Base-by-base conservation (phyloP, 1,140 invertebrate genomes). In the Eriosoma lanigerum region DNA sequence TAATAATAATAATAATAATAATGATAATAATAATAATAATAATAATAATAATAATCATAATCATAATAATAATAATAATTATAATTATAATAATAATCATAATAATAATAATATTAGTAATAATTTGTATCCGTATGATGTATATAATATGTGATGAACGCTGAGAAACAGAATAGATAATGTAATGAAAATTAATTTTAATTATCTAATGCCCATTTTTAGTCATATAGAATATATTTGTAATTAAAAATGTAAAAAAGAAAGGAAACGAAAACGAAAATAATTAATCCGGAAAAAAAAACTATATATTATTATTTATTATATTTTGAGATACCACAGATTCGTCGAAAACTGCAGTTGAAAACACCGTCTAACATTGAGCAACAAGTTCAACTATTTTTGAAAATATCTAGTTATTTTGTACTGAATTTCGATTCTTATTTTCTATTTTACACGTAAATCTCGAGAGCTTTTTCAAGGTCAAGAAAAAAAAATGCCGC, bases 341-440 rank as follows among this genome's bases (percentile, higher is more conserved):
- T 46, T 29, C 29, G 52, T 75, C 32, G 52, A 75, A 54, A 38
- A 54, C 50, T 72, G 68, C 50, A 32, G 50, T 72, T 72, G 32
- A 38, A 73, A 73, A 52, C 70, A 76, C 32, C 32, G 32, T 60
- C 50, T 56, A 66, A 38, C 52, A 73, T 73, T 78, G 73, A 78
- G 73, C 73, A 78, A 78, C 54, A 24, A 44, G 73, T 78, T 78
- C 54, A 46, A 78, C 73, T 60, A 78, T 48, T 50, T 60, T 78
- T 60, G 21, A 60, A 60, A 58, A 21, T 76, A 21, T 76, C 32
- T 60, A 60, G 24, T 38, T 76, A 60, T 78, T 78, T 78, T 60
- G 73, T 78, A 78, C 73, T 60, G 73, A 46, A 46, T 78, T 78
- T 76, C 73, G 73, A 44, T 76, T 75, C 52, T 56, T 75, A 75